Evolutionary conservation across 2,888 invertebrate species (phyloP).

Genomic region (Glyphotaelius pellucidus): DNA sequence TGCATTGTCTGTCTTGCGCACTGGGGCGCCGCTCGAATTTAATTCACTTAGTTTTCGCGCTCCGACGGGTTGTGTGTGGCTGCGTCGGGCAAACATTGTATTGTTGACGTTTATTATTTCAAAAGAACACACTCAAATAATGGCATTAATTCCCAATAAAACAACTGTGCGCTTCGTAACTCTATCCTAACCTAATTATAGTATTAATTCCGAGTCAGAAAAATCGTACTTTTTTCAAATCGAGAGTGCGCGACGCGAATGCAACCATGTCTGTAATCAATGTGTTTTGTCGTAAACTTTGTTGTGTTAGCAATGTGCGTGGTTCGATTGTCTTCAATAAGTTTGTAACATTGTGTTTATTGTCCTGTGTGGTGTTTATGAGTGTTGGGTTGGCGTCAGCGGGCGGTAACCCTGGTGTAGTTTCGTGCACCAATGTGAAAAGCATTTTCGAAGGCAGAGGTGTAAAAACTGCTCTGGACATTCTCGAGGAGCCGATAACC

Average conservation of each 20-base stretch:
- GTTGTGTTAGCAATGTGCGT: constrained; percentile 43
- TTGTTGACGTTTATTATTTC: constrained; percentile 58
- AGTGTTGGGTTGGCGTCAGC: constrained; percentile 72
- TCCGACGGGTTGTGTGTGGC: constrained; percentile 27
- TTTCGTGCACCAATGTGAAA: constrained; percentile 76
- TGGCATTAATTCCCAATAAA: constrained; percentile 43
- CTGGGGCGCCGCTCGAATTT: constrained; percentile 5
- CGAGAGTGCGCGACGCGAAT: constrained; percentile 46
- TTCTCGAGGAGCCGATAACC: constrained; percentile 76
- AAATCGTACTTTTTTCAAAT: constrained; percentile 4
- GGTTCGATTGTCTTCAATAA: constrained; percentile 1
- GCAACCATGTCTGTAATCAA: constrained; percentile 46
- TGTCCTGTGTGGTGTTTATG: constrained; percentile 68
- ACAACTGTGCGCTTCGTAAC: constrained; percentile 6
- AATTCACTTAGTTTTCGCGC: constrained; percentile 47
- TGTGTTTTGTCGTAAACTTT: constrained; percentile 52
- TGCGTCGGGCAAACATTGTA: constrained; percentile 32
- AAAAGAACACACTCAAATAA: constrained; percentile 45
- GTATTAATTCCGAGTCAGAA: constrained; percentile 22
- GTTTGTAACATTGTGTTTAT: constrained; percentile 47
- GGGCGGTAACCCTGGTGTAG: constrained; percentile 68
- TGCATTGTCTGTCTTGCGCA: constrained; percentile 48
- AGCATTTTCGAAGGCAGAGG: constrained; percentile 76
- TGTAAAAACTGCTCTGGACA: constrained; percentile 73
- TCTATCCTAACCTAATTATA: constrained; percentile 6